Percentiles rank a stretch among this genome's conserved stretches.
phyloP scores from a whole-genome alignment of 2,797 vertebrate species.

The Mallotus villosus region DNA sequence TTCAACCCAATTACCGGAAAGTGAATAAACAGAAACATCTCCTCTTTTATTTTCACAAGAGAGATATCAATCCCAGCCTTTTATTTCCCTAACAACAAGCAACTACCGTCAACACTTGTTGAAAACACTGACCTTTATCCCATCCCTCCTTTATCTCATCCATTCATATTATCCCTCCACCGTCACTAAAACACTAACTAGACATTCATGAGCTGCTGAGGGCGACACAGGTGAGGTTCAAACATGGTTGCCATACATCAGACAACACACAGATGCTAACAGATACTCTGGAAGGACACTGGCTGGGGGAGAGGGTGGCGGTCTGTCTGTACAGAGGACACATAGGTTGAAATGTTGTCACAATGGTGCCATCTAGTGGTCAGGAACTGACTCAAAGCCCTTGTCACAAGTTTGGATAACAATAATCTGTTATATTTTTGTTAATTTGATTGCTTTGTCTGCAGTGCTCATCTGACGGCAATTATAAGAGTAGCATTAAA shows the following conservation, averaged over 20 bases:
- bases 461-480: conserved; percentile 76
- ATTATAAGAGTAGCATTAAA: conserved; percentile 83
- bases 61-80: no score
- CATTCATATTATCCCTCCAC: neutral
- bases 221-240: conserved; percentile 48
- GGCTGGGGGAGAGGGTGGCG: conserved; percentile 55
- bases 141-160: conserved; percentile 23
- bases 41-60: no score
- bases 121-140: conserved; percentile 58
- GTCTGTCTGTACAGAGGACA: conserved; percentile 44
- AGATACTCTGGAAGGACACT: conserved; percentile 52
- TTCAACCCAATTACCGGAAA: no score
- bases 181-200: conserved; percentile 43
- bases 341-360: conserved; percentile 61
- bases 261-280: conserved; percentile 53
- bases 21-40: no score
- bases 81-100: conserved; percentile 1
- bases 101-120: conserved; percentile 43
- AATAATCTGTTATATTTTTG: conserved; percentile 78
- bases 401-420: conserved; percentile 71
- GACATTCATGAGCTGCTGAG: conserved; percentile 52
- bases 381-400: conserved; percentile 27
- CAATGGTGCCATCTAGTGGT: conserved; percentile 81
- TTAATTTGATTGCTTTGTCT: conserved; percentile 79
- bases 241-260: conserved; percentile 52